Base-by-base conservation (phyloP, 2,113 vertebrate genomes). In the Oreocharis arfaki region DNA sequence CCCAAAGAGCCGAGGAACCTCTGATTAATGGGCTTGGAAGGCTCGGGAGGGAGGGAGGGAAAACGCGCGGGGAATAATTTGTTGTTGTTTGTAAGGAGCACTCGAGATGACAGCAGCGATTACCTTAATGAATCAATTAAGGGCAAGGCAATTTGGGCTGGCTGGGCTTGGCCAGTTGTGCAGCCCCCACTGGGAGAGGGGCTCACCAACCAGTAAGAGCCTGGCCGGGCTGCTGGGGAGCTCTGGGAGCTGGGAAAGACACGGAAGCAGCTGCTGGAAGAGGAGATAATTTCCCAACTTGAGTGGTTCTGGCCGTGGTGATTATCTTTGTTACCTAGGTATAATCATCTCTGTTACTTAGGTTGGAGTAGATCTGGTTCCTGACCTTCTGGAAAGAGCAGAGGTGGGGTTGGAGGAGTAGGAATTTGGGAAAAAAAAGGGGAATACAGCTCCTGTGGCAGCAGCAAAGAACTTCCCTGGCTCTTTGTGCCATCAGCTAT, bases 91-190 rank as follows among this genome's bases (percentile, higher is more conserved):
- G 56, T 68, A 61, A 83, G 7, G 65, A 91, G 87, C 32, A 2
- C 37, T 19, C 0, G 27, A 46, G 60, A 13, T 13, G 80, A 61
- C 65, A 39, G 67, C 53, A 28, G 55, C 35, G 63, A 94, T 90
- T 80, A 9, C 52, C 37, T 90, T 95, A 92, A 97, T 92, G 85
- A 81, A 37, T 35, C 76, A 70, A 85, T 93, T 74, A 74, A 89
- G 76, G 24, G 26, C 26, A 7, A 13, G 24, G 70, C 37, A 44
- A 26, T 70, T 56, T 7, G 64, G 81, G 84, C 14, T 56, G 91
- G 94, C 30, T 3, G 23, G 23, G 16, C 24, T 19, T 27, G 81
- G 53, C 35, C 46, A 47, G 1, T 13, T n/a, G 75, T 26, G 56
- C 15, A 39, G 1, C 16, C 5, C 6, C 52, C 11, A 13, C 22